Evolutionary conservation across 2,888 invertebrate species (phyloP).

Genomic region (Dryocosmus kuriphilus): DNA sequence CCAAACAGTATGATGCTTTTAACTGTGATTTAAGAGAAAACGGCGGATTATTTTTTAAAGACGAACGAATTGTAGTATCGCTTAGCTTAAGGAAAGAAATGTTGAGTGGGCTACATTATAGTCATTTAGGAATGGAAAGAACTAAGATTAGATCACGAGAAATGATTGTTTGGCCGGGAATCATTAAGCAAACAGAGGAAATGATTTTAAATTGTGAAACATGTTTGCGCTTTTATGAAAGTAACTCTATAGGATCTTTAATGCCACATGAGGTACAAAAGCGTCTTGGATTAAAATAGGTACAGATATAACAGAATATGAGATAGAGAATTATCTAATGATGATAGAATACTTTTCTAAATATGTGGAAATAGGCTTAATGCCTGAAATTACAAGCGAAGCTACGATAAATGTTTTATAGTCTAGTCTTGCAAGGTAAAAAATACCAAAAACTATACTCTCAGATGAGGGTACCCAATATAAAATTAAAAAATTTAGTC

Average conservation of each 20-base stretch:
- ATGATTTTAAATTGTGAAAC: slow-evolving; percentile 43
- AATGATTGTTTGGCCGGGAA: slow-evolving; percentile 52
- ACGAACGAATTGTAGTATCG: slow-evolving; percentile 46
- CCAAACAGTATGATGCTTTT: slow-evolving; percentile 46
- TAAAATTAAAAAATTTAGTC: slow-evolving; percentile 27
- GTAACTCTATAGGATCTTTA: slow-evolving; percentile 37
- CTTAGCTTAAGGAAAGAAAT: slow-evolving; percentile 42
- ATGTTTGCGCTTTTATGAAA: slow-evolving; percentile 40
- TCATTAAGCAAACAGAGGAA: slow-evolving; percentile 49
- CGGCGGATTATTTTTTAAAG: slow-evolving; percentile 50
- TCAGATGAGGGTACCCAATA: slow-evolving; percentile 43
- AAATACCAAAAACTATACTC: slow-evolving; percentile 13
- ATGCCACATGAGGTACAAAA: slow-evolving; percentile 31
- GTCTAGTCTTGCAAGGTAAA: background rate
- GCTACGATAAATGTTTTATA: slow-evolving; percentile 43
- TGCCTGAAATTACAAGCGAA: slow-evolving; percentile 53
- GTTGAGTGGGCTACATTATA: slow-evolving; percentile 40
- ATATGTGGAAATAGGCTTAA: slow-evolving; percentile 52
- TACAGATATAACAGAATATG: slow-evolving; percentile 40
- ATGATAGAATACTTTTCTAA: slow-evolving; percentile 50
- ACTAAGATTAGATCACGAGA: slow-evolving; percentile 47
- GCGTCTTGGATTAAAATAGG: slow-evolving; percentile 40
- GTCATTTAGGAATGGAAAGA: slow-evolving; percentile 49
- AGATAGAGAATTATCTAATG: slow-evolving; percentile 30
- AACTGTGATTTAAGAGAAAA: slow-evolving; percentile 42